Evolutionary conservation across 2,113 vertebrate genomes (phyloP).

Genomic region (Sprattus sprattus): DNA sequence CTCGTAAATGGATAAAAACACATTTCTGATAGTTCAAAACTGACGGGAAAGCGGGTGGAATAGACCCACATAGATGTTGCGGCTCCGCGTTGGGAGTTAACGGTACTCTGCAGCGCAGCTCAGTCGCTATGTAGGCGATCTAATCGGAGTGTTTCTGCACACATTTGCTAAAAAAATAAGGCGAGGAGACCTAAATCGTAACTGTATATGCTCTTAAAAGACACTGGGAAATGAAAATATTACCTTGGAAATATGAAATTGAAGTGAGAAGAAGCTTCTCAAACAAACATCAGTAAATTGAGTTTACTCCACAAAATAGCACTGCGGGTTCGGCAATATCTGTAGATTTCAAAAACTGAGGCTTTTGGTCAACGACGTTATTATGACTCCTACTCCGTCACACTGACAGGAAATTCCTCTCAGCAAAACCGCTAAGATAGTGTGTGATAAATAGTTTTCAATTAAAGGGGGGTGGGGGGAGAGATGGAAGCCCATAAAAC

Average conservation of each 20-base stretch:
- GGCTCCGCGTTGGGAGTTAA: background rate
- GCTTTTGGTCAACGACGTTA: background rate
- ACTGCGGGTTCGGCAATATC: background rate
- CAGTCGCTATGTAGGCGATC: background rate
- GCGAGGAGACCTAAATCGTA: background rate
- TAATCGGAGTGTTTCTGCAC: too few species aligned
- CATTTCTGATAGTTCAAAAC: background rate
- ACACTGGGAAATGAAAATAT: background rate
- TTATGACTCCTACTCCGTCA: background rate
- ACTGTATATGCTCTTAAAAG: background rate
- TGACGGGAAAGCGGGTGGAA: too few species aligned
- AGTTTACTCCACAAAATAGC: background rate
- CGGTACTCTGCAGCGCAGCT: background rate
- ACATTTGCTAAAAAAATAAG: background rate
- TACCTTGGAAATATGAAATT: too few species aligned
- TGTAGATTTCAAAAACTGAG: background rate
- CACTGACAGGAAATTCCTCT: conserved; percentile 13
- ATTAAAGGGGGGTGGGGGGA: background rate
- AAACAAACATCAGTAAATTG: background rate
- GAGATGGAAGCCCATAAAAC: background rate
- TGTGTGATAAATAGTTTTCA: conserved; percentile 13
- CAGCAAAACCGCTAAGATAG: conserved; percentile 1
- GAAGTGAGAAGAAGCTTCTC: background rate
- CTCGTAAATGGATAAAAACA: background rate
- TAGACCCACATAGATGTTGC: background rate